phyloP scores from a whole-genome alignment of 2,797 vertebrate genomes.

The Falco novaeseelandiae region DNA sequence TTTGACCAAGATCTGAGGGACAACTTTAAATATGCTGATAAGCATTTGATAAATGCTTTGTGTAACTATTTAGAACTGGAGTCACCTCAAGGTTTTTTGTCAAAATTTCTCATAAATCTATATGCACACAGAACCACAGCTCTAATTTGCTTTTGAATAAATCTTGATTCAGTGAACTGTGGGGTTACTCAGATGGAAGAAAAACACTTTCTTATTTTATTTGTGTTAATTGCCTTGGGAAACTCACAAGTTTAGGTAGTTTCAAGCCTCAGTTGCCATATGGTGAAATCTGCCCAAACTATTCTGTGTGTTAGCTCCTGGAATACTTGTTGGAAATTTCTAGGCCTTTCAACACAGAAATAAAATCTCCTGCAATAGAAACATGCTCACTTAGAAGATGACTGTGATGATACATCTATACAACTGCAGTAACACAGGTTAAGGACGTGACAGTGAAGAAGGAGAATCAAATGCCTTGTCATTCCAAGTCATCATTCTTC shows the following conservation, averaged over 20 bases:
- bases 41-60: neutral
- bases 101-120: neutral
- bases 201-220: neutral
- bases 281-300: neutral
- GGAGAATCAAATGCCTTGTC: neutral
- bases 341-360: neutral
- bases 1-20: neutral
- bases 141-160: neutral
- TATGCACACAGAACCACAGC: neutral
- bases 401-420: neutral
- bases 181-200: neutral
- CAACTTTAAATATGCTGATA: neutral
- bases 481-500: neutral
- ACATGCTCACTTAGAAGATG: neutral
- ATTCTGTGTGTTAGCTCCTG: neutral
- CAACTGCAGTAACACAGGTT: neutral
- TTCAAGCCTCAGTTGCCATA: neutral
- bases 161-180: neutral
- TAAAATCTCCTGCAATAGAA: neutral
- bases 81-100: neutral
- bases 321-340: neutral
- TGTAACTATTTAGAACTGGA: neutral
- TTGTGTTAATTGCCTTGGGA: neutral
- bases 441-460: neutral
- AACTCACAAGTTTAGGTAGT: neutral